Base-by-base conservation (phyloP, 2,888 invertebrate species). In the Brachycybe producta region DNA sequence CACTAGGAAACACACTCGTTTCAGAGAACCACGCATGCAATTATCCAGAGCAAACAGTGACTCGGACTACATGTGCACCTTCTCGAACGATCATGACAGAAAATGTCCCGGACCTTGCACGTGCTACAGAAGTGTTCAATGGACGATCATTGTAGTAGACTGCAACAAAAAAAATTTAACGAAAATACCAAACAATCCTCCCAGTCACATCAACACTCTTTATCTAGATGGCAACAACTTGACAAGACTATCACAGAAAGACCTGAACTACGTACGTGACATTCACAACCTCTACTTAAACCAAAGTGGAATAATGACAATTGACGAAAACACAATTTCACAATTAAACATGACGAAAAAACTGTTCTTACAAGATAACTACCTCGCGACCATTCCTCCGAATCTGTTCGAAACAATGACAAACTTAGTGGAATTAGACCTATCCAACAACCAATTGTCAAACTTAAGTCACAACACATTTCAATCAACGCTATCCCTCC, bases 381-480 rank as follows among this genome's bases (percentile, higher is more conserved):
- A 24, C 26, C 8, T 42, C 27, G 19, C 26, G 8, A 8, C 23
- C 15, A 17, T 27, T 2, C 42, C 24, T 26, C 15, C 27, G 15
- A 19, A 15, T 11, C 24, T 27, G 3, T 83, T 86, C 68, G 80
- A 82, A 61, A 81, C 82, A 21, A 68, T 85, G 55, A 80, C 80
- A 49, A 75, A 76, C 61, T 69, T 86, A 55, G 73, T 74, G 47
- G 81, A 80, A 61, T 70, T 86, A 23, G 79, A 80, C 62, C 72
- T 86, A 49, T 80, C 84, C 59, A 74, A 80, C 60, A 85, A 86
- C 61, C 75, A 76, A 56, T 78, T 86, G 44, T 70, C 75, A 48
- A 68, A 71, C 40, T 77, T 86, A 34, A 76, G 78, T 49, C 81
- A 83, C 64, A 73, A 74, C 53, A 82, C 2, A n/a, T 39, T 39